Evolutionary conservation across 2,888 invertebrate species (phyloP).

Genomic region (Formica aserva): DNA sequence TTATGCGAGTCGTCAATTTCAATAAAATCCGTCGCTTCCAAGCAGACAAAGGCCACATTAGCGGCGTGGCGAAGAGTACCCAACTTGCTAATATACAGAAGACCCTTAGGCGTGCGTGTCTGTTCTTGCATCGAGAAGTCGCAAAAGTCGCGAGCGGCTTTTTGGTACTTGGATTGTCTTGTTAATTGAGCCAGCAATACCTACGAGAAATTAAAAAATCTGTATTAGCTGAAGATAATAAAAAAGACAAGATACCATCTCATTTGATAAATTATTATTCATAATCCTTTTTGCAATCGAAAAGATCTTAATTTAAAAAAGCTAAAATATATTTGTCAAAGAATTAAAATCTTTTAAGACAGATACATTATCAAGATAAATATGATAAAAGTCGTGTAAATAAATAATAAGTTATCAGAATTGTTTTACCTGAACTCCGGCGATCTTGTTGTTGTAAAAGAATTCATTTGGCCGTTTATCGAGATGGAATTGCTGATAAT

Average conservation of each 20-base stretch:
- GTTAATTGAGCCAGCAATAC: slow-evolving; percentile 86
- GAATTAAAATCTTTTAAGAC: background rate
- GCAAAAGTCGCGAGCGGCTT: slow-evolving; percentile 86
- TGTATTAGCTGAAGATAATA: background rate
- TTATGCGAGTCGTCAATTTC: slow-evolving; percentile 76
- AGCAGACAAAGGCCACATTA: slow-evolving; percentile 87
- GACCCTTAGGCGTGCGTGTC: slow-evolving; percentile 86
- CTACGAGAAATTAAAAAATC: slow-evolving; percentile 72
- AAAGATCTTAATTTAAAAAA: background rate
- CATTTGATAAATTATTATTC: background rate
- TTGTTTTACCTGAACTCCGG: slow-evolving; percentile 86
- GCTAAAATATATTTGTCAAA: background rate
- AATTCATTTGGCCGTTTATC: slow-evolving; percentile 86
- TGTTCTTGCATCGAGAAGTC: slow-evolving; percentile 86
- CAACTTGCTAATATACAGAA: slow-evolving; percentile 87
- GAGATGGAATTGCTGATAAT: slow-evolving; percentile 86
- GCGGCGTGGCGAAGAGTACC: slow-evolving; percentile 87
- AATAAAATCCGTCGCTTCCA: slow-evolving; percentile 84
- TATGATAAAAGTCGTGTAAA: background rate
- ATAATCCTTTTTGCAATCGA: background rate
- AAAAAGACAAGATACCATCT: background rate
- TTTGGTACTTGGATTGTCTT: slow-evolving; percentile 83
- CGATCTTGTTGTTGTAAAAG: slow-evolving; percentile 87
- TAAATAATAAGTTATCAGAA: background rate
- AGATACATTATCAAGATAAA: background rate